These are phyloP conservation scores for Melipona bicolor DNA, from an alignment of 2,888 invertebrate genomes.

Conservation along the genomic window DNA sequence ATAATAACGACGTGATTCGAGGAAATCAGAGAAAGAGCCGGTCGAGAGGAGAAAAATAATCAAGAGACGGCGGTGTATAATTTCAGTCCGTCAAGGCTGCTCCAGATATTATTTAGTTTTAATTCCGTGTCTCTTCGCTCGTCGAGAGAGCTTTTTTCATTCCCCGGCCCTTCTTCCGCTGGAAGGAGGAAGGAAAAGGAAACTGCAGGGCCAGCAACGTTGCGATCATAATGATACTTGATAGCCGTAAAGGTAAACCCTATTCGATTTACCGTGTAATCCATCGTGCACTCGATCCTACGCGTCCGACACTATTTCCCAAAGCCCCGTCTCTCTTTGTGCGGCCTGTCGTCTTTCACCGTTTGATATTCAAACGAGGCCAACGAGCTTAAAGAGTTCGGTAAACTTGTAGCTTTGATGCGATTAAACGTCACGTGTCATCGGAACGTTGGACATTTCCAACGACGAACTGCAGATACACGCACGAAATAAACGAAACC, in stretches of 20 bases:
- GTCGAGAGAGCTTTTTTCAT: slow-evolving; percentile 15
- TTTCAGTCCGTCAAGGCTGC: slow-evolving; percentile 16
- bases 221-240: slow-evolving; percentile 27
- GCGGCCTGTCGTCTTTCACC: slow-evolving; percentile 2
- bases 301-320: slow-evolving; percentile 17
- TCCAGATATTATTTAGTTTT: slow-evolving; percentile 54
- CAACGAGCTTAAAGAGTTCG: background rate
- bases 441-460: background rate
- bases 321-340: slow-evolving; percentile 10
- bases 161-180: background rate
- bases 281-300: slow-evolving; percentile 3
- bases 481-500: background rate
- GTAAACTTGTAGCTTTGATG: background rate
- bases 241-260: slow-evolving; percentile 7
- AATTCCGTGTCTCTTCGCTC: slow-evolving; percentile 36
- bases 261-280: slow-evolving; percentile 35
- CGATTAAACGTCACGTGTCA: slow-evolving; percentile 13
- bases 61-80: slow-evolving; percentile 5
- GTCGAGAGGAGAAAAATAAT: slow-evolving; percentile 18
- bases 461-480: background rate
- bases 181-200: background rate
- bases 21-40: background rate
- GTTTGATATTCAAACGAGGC: slow-evolving; percentile 27
- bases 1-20: background rate
- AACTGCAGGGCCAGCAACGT: background rate